Evolutionary conservation across 2,113 vertebrate species (phyloP).

Genomic region (Eptesicus fuscus): DNA sequence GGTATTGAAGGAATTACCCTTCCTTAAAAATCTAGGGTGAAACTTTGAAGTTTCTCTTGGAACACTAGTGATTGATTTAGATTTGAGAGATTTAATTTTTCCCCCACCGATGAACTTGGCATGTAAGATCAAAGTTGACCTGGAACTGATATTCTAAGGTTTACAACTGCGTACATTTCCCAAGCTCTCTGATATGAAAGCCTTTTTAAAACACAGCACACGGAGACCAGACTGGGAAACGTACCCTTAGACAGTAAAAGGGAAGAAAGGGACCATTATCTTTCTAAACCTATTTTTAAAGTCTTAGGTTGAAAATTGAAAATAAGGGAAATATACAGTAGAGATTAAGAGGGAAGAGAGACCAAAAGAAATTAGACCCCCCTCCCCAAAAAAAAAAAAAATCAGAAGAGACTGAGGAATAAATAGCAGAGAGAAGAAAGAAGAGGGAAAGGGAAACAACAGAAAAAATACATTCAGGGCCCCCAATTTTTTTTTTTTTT

Average conservation of each 20-base stretch:
- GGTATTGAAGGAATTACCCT: conserved; percentile 47
- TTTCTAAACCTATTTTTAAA: conserved; percentile 53
- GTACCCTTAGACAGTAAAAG: conserved; percentile 5
- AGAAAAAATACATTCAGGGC: neutral
- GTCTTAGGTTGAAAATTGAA: conserved; percentile 47
- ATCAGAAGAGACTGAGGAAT: conserved; percentile 7
- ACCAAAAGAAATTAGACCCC: neutral
- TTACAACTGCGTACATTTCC: conserved; percentile 47
- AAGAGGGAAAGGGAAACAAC: neutral
- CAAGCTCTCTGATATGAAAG: conserved; percentile 34
- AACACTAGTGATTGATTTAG: conserved; percentile 53
- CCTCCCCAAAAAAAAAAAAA: neutral
- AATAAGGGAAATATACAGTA: conserved; percentile 18
- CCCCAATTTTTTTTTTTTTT: too few species aligned
- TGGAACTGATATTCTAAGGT: conserved; percentile 47
- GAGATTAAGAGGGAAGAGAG: conserved; percentile 5
- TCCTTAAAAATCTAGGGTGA: conserved; percentile 52
- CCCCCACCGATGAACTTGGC: conserved; percentile 22
- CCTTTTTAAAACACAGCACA: conserved; percentile 35
- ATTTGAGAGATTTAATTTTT: conserved; percentile 53
- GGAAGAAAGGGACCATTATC: conserved; percentile 51
- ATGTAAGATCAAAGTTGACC: conserved; percentile 64
- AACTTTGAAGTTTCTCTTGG: conserved; percentile 54
- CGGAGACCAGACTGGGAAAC: conserved; percentile 8
- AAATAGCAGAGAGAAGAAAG: neutral